A percentile compares a stretch with the other conserved stretches of the same genome.
Conservation (phyloP, 2,113 vertebrate genomes). For the Malurus elegans region DNA sequence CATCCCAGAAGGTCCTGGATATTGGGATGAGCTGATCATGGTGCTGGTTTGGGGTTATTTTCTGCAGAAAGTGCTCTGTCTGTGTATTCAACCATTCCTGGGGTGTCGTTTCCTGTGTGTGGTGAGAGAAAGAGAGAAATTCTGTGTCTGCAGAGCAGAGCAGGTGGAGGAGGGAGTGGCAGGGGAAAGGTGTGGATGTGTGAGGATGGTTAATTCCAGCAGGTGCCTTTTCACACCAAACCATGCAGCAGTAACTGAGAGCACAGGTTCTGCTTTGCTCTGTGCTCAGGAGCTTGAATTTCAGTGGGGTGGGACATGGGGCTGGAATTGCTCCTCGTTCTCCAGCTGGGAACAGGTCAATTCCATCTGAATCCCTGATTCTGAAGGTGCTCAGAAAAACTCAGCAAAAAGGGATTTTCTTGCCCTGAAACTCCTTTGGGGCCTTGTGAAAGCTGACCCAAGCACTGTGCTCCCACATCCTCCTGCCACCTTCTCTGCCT, state of each 20-base stretch:
- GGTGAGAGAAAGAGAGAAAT: neutral
- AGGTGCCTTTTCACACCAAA: neutral
- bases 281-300: neutral
- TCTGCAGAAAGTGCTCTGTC: neutral
- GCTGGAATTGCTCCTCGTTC: neutral
- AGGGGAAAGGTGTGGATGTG: neutral
- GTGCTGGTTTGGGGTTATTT: neutral
- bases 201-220: neutral
- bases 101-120: fast-evolving
- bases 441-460: neutral
- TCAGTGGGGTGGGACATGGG: neutral
- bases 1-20: neutral
- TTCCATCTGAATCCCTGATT: neutral
- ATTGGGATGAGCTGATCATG: neutral
- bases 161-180: neutral
- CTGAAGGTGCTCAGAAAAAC: neutral
- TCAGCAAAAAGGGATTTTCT: neutral
- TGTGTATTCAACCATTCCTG: neutral
- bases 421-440: neutral
- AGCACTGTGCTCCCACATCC: neutral
- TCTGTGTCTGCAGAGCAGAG: neutral
- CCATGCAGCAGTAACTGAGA: neutral
- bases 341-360: neutral
- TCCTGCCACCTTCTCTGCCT: neutral
- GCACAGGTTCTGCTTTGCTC: neutral